Conservation (phyloP, 2,888 invertebrate species). For the Frankliniella intonsa region DNA sequence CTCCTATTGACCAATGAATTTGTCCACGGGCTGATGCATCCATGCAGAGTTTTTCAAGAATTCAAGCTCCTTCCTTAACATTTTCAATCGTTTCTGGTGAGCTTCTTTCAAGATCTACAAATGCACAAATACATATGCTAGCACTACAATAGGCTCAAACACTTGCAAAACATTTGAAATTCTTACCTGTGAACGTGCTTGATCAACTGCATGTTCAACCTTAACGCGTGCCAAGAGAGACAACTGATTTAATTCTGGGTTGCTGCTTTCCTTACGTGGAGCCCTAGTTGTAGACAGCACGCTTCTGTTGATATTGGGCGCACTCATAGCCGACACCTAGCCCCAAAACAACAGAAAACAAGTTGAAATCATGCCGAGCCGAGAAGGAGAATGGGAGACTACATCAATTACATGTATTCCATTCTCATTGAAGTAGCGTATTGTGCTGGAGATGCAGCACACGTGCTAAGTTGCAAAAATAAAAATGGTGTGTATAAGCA, state of each 20-base stretch:
- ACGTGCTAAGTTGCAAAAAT: too few species aligned
- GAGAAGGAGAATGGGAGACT: too few species aligned
- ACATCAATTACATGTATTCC: too few species aligned
- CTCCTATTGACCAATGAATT: constrained; percentile 55
- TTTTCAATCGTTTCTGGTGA: constrained; percentile 66
- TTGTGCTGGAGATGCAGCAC: too few species aligned
- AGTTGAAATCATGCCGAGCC: too few species aligned
- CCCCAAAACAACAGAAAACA: too few species aligned
- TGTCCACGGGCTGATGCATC: constrained; percentile 70
- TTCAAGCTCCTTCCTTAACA: constrained; percentile 68
- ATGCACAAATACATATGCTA: background rate
- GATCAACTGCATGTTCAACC: constrained; percentile 9
- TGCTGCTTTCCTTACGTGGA: background rate
- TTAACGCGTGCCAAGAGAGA: background rate
- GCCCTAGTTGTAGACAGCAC: background rate
- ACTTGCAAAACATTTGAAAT: background rate
- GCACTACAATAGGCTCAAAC: background rate
- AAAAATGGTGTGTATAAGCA: too few species aligned
- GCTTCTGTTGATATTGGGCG: background rate
- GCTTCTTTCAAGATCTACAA: constrained; percentile 50
- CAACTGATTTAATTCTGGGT: background rate
- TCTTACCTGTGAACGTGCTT: constrained; percentile 9
- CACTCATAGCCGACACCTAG: background rate
- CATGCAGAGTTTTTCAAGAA: constrained; percentile 75
- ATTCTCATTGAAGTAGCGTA: too few species aligned